Conservation (phyloP, 2,113 vertebrate species). For the Pampusana beccarii region DNA sequence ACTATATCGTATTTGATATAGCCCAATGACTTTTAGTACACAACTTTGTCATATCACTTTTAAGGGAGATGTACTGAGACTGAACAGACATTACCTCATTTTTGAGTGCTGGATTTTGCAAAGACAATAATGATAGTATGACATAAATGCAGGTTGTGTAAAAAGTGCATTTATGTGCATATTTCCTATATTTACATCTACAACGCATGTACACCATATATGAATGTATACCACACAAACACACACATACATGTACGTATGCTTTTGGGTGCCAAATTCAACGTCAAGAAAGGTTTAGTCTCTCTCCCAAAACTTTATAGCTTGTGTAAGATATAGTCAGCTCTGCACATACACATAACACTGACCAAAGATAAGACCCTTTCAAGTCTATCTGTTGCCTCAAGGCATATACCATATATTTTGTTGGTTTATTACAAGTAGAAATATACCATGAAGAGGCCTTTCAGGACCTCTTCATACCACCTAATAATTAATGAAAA, state of each 20-base stretch:
- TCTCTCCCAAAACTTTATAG: neutral
- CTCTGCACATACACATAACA: neutral
- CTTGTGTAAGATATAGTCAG: neutral
- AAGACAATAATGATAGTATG: neutral
- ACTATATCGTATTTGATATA: neutral
- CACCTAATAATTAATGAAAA: neutral
- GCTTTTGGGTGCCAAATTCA: neutral
- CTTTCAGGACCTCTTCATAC: neutral
- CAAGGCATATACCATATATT: neutral
- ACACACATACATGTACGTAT: neutral
- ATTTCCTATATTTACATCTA: neutral
- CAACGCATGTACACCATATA: neutral
- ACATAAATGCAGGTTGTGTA: neutral
- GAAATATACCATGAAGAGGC: neutral
- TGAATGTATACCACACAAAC: neutral
- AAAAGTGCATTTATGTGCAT: neutral
- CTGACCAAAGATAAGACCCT: neutral
- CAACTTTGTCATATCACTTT: neutral
- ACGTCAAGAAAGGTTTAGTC: neutral
- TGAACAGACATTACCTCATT: neutral
- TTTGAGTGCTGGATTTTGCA: neutral
- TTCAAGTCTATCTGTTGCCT: neutral
- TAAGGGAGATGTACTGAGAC: neutral
- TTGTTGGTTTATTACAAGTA: neutral
- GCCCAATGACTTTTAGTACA: neutral